Evolutionary conservation across 1,140 invertebrate species (phyloP).

Genomic region (Aradophagus sp.): DNA sequence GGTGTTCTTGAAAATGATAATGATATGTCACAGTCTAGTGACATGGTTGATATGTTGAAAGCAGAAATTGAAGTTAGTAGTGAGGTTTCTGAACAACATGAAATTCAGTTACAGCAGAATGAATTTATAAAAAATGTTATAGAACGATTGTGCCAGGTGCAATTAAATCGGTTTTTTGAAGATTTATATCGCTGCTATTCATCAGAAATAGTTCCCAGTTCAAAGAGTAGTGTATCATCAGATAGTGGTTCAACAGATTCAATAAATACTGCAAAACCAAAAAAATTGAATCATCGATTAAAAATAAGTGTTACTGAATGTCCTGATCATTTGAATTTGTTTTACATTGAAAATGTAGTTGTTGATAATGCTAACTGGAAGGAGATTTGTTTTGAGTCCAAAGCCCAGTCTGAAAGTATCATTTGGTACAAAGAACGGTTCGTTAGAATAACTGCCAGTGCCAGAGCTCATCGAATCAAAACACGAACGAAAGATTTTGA

Average conservation of each 20-base stretch:
- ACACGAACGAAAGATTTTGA: conserved; percentile 38
- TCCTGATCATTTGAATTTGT: not conserved
- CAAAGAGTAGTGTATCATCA: not conserved
- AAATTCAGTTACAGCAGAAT: not conserved
- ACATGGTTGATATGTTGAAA: conserved; percentile 3
- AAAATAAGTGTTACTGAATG: conserved; percentile 1
- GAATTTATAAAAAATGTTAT: not conserved
- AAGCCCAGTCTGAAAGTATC: conserved; percentile 23
- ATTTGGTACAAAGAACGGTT: conserved; percentile 38
- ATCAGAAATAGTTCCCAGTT: too few species aligned
- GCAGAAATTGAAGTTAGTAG: not conserved
- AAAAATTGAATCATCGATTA: not conserved
- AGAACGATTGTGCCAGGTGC: not conserved
- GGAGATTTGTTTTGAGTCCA: conserved; percentile 29
- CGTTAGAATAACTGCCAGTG: conserved; percentile 41
- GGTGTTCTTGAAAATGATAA: not conserved
- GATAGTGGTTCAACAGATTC: not conserved
- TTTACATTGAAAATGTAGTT: conserved; percentile 15
- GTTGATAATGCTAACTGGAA: conserved; percentile 19
- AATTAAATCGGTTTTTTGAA: not conserved
- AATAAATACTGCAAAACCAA: not conserved
- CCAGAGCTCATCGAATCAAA: conserved; percentile 48
- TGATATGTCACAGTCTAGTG: not conserved
- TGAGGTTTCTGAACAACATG: not conserved
- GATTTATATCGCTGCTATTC: too few species aligned